phyloP scores from a whole-genome alignment of 2,797 vertebrate species.

The Lepus oiostolus region DNA sequence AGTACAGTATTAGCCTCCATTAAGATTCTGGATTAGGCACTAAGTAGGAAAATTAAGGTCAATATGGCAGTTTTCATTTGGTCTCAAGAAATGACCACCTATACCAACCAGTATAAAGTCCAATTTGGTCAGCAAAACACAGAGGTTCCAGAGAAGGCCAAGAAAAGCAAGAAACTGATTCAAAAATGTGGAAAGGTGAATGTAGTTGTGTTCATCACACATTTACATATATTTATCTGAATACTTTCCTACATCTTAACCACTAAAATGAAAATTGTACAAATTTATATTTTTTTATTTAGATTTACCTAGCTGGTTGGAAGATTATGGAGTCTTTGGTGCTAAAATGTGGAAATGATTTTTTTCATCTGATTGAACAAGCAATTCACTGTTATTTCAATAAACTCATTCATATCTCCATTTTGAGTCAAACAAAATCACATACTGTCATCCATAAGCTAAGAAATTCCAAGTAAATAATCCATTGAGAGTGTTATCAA shows the following conservation, averaged over 20 bases:
- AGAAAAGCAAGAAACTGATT: not conserved
- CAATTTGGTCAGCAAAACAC: not conserved
- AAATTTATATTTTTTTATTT: not conserved
- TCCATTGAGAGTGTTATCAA: not conserved
- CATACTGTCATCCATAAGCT: not conserved
- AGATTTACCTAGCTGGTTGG: not conserved
- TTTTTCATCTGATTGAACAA: slow-evolving; percentile 18
- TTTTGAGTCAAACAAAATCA: not conserved
- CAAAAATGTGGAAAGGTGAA: not conserved
- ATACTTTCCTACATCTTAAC: slow-evolving; percentile 18
- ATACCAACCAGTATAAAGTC: not conserved
- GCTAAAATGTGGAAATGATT: not conserved
- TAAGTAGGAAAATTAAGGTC: slow-evolving; percentile 44
- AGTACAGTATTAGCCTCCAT: slow-evolving; percentile 54
- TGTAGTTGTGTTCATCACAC: not conserved
- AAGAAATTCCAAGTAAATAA: not conserved
- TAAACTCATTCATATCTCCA: not conserved
- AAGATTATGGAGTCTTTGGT: not conserved
- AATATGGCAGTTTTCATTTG: not conserved
- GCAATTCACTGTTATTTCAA: slow-evolving; percentile 10
- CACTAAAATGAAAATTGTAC: slow-evolving; percentile 28
- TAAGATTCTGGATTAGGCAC: slow-evolving; percentile 74
- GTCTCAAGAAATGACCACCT: not conserved
- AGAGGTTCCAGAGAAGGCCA: not conserved
- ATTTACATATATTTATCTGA: not conserved